Conservation (phyloP, 2,888 invertebrate species). For the Drosophila bunnanda region DNA sequence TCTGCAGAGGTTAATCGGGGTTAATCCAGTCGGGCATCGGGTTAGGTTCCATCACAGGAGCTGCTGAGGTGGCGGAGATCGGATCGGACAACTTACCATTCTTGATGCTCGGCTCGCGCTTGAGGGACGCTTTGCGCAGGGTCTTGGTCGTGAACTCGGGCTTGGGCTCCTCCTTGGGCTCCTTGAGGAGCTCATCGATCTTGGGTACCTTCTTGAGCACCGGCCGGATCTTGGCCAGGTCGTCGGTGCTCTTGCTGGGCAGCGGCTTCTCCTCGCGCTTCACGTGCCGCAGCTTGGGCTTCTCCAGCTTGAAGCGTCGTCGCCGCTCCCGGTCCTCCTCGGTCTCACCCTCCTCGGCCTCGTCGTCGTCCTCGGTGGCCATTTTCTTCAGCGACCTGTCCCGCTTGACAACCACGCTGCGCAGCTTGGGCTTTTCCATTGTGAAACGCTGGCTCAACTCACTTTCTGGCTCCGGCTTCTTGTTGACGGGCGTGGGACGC, state of each 20-base stretch:
- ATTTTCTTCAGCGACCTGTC: slow-evolving; percentile 83
- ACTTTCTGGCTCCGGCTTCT: slow-evolving; percentile 76
- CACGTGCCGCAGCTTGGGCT: slow-evolving; percentile 83
- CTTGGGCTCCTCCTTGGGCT: slow-evolving; percentile 81
- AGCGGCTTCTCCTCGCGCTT: slow-evolving; percentile 84
- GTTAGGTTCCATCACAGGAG: slow-evolving; percentile 35
- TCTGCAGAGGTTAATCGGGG: slow-evolving; percentile 70
- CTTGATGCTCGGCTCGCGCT: slow-evolving; percentile 82
- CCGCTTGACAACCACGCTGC: slow-evolving; percentile 82
- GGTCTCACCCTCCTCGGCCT: slow-evolving; percentile 80
- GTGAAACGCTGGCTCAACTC: slow-evolving; percentile 83
- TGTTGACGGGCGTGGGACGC: slow-evolving; percentile 75
- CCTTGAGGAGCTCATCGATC: slow-evolving; percentile 83
- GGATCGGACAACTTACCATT: slow-evolving; percentile 78
- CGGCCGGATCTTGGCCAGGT: slow-evolving; percentile 83
- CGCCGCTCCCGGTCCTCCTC: slow-evolving; percentile 82
- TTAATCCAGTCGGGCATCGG: slow-evolving; percentile 57
- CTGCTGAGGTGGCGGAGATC: slow-evolving; percentile 1
- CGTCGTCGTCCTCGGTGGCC: slow-evolving; percentile 80
- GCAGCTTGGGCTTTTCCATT: slow-evolving; percentile 83
- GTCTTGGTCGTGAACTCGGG: slow-evolving; percentile 84
- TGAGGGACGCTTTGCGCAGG: slow-evolving; percentile 82
- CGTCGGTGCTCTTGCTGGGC: slow-evolving; percentile 82
- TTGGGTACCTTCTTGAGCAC: slow-evolving; percentile 84
- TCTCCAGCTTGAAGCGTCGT: slow-evolving; percentile 83